Evolutionary conservation across 2,888 invertebrate genomes (phyloP).

Genomic region (Nyleta sp.): DNA sequence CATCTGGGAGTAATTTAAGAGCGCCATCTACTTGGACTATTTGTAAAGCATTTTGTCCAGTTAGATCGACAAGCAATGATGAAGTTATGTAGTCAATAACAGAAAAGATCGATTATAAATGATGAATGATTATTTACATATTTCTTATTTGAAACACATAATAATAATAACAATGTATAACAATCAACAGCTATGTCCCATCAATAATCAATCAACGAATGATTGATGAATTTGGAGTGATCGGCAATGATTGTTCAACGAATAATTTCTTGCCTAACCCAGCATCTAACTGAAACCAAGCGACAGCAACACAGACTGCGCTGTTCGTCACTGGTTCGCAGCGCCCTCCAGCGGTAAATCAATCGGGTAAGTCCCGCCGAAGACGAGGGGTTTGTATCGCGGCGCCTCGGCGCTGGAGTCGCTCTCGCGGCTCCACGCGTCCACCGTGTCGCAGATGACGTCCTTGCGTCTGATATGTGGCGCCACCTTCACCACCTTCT

Average conservation of each 20-base stretch:
- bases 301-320: background rate
- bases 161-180: constrained; percentile 64
- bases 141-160: constrained; percentile 83
- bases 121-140: background rate
- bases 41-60: no score
- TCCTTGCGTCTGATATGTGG: constrained; percentile 82
- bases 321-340: constrained; percentile 20
- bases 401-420: constrained; percentile 64
- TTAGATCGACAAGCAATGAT: no score
- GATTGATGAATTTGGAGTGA: no score
- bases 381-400: constrained; percentile 87
- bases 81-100: no score
- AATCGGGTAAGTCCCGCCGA: constrained; percentile 94
- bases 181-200: no score
- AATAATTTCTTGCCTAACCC: no score
- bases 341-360: constrained; percentile 85
- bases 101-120: no score
- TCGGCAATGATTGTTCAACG: no score
- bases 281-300: no score
- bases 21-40: no score
- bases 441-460: constrained; percentile 86
- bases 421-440: constrained; percentile 83
- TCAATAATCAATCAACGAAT: no score
- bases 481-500: constrained; percentile 77
- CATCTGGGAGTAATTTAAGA: no score